phyloP scores from a whole-genome alignment of 2,113 vertebrate genomes.

The Pogona vitticeps region DNA sequence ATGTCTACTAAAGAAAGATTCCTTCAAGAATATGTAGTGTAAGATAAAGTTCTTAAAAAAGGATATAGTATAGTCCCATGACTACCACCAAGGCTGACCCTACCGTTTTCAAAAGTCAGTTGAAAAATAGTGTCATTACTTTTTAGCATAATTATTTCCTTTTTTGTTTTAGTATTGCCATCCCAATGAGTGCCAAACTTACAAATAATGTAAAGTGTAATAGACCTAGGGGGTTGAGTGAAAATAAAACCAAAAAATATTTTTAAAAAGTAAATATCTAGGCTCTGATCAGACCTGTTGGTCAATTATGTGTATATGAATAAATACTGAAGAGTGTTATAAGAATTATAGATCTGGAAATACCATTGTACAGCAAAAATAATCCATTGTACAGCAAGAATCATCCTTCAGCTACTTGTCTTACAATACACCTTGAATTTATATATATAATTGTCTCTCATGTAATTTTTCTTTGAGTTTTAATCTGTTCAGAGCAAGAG shows the following conservation, averaged over 20 bases:
- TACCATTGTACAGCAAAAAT: background rate
- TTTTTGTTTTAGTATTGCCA: no score
- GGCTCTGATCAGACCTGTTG: background rate
- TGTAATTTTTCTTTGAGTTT: conserved; percentile 51
- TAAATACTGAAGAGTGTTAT: background rate
- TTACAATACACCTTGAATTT: background rate
- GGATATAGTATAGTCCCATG: background rate
- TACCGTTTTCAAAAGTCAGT: no score
- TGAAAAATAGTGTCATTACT: no score
- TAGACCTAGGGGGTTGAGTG: background rate
- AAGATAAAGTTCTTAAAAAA: conserved; percentile 46
- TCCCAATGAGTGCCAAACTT: no score
- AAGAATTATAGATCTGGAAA: background rate
- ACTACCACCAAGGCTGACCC: no score
- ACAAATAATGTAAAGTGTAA: no score
- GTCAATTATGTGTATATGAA: background rate
- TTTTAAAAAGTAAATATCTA: background rate
- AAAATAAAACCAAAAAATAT: no score
- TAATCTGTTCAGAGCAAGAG: conserved; percentile 65
- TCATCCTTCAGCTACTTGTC: conserved; percentile 8
- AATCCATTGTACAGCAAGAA: background rate
- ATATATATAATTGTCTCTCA: no score
- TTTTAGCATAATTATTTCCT: no score
- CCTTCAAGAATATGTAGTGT: conserved; percentile 39
- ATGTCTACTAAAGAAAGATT: conserved; percentile 49